Evolutionary conservation across 2,888 invertebrate species (phyloP).

Genomic region (Latrodectus hesperus): DNA sequence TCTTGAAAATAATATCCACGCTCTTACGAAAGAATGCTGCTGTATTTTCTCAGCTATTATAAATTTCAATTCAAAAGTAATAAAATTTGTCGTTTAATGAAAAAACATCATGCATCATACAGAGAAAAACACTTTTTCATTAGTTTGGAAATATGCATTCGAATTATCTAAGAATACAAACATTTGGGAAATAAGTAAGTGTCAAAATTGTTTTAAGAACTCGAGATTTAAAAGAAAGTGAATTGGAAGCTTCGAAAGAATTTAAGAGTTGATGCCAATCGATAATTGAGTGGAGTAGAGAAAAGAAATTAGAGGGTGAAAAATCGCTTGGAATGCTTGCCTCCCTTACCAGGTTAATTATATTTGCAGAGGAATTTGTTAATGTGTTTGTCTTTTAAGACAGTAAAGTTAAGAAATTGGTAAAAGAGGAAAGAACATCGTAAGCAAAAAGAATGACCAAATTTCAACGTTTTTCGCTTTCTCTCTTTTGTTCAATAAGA

Average conservation of each 20-base stretch:
- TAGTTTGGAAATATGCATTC: no score
- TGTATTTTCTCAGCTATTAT: no score
- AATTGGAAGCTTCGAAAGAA: slow-evolving; percentile 2
- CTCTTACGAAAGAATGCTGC: no score
- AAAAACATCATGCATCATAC: no score
- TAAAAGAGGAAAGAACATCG: neutral
- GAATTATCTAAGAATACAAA: no score
- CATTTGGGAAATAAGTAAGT: no score
- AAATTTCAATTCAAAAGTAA: no score
- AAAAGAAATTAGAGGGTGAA: slow-evolving; percentile 30
- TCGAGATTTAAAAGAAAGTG: no score
- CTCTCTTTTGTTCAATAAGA: slow-evolving; percentile 6
- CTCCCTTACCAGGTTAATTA: slow-evolving; percentile 51
- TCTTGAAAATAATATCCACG: no score
- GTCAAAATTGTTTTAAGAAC: no score
- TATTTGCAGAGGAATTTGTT: slow-evolving; percentile 59
- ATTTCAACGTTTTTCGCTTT: slow-evolving; percentile 31
- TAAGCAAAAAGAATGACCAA: slow-evolving; percentile 13
- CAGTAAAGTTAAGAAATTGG: slow-evolving; percentile 41
- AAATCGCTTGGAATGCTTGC: slow-evolving; percentile 32
- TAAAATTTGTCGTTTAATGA: no score
- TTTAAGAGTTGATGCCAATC: slow-evolving; percentile 25
- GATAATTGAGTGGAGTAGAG: slow-evolving; percentile 25
- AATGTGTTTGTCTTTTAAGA: slow-evolving; percentile 55
- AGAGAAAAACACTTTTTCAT: no score